Evolutionary conservation across 2,113 vertebrate genomes (phyloP).

Genomic region (Gnathonemus longibarbis): DNA sequence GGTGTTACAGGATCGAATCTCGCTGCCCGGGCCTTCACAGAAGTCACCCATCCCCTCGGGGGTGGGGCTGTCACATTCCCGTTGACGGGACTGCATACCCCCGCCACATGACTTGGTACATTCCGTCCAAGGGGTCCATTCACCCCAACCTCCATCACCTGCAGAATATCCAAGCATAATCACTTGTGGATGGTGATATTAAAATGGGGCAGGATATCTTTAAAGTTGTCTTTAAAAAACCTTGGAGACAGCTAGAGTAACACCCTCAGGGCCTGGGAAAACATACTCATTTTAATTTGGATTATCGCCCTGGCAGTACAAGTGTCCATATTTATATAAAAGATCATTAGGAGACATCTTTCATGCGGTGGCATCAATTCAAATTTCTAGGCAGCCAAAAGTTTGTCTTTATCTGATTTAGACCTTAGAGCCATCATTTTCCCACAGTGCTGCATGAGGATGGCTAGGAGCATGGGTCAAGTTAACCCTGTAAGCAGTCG

Average conservation of each 20-base stretch:
- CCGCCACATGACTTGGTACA: conserved; percentile 79
- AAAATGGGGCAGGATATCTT: neutral
- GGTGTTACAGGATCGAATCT: conserved; percentile 58
- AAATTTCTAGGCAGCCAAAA: neutral
- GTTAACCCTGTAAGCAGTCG: neutral
- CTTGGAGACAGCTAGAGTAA: neutral
- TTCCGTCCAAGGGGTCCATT: conserved; percentile 69
- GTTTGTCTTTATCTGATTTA: neutral
- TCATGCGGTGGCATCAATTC: neutral
- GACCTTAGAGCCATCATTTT: neutral
- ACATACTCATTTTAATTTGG: neutral
- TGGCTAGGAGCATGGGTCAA: neutral
- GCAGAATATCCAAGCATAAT: neutral
- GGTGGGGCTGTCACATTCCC: conserved; percentile 64
- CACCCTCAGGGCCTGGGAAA: neutral
- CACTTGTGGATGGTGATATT: neutral
- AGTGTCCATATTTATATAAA: neutral
- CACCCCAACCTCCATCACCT: conserved; percentile 73
- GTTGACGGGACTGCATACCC: conserved; percentile 61
- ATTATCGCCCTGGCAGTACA: neutral
- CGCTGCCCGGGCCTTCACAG: conserved; percentile 68
- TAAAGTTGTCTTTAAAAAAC: neutral
- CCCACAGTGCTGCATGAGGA: neutral
- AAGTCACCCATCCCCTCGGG: conserved; percentile 66
- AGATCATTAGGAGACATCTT: neutral